Evolutionary conservation across 2,113 vertebrate genomes (phyloP), one percentile per base, ranked within the genome.

Genomic region (Coracopsis vasa): DNA sequence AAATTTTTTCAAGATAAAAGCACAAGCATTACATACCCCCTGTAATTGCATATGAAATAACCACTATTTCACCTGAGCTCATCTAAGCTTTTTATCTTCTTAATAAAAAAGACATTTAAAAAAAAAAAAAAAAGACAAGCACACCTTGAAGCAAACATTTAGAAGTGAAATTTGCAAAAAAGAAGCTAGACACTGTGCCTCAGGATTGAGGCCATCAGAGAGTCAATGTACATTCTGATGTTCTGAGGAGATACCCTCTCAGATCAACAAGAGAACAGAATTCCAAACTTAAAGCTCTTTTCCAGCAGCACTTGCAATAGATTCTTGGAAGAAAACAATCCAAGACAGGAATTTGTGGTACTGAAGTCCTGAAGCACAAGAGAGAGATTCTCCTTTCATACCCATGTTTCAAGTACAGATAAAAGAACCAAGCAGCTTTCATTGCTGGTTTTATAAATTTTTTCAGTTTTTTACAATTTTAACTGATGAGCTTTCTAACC

Each of bases 1-100:
- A 94, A 79, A 1, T 31, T 88, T 94, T 91, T 92, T 27, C 61
- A 71, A 96, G 80, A 93, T 86, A 60, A 94, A 97, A 96, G 69
- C 39, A 35, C 19, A 72, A 23, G 9, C 70, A 65, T 71, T 90
- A 86, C 29, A 90, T 66, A 39, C 35, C 23, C 77, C 33, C 27
- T 88, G 16, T 90, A 95, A 94, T 62, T 95, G 92, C 16, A 62
- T 73, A 72, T n/a, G 39, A 91, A 95, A 91, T 82, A 87, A 88
- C 19, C n/a, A 23, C 31, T 77, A 17, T 83, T 83, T 75, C 70
- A 65, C 92, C 85, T 84, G 53, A 74, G 45, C 83, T 86, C 80
- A 91, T 95, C 81, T 87, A 48, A 74, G 45, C 15, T 62, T 93
- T 88, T 93, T 13, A 88, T 86, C 90, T 92, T 86, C 88, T 93